phyloP scores from a whole-genome alignment of 2,113 vertebrate species.

The Ptilorrhoa leucosticta region DNA sequence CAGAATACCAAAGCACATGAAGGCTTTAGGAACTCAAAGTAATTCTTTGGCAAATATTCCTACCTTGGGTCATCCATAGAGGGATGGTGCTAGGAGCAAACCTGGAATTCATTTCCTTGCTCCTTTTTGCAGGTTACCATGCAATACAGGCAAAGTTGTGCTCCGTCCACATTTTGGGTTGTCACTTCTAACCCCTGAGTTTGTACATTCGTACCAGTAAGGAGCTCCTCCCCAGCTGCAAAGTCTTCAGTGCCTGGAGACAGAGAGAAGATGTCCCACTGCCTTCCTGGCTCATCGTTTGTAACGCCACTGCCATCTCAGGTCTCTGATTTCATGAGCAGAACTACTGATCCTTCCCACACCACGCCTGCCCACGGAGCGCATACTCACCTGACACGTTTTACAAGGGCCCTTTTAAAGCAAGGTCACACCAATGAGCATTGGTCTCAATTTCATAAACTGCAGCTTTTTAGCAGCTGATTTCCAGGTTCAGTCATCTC shows the following conservation, averaged over 20 bases:
- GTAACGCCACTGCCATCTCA: fast-evolving
- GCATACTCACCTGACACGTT: neutral
- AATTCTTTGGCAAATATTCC: neutral
- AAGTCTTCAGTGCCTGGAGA: neutral
- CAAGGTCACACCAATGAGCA: neutral
- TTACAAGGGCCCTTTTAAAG: neutral
- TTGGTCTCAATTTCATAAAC: neutral
- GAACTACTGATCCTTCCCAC: neutral
- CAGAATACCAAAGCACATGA: neutral
- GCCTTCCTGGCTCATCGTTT: neutral
- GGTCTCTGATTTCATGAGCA: neutral
- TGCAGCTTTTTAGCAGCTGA: neutral
- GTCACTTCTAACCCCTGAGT: neutral
- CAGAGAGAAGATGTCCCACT: fast-evolving
- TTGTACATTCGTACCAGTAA: neutral
- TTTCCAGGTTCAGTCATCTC: neutral
- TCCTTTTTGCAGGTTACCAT: neutral
- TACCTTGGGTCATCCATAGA: neutral
- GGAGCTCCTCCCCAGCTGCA: neutral
- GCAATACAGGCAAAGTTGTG: neutral
- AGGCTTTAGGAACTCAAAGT: neutral
- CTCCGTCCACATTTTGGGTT: neutral
- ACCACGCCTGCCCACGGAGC: neutral
- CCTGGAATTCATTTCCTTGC: neutral
- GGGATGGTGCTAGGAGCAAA: neutral